Base-by-base conservation (phyloP, 2,888 invertebrate genomes). In the Erpobdella octoculata region DNA sequence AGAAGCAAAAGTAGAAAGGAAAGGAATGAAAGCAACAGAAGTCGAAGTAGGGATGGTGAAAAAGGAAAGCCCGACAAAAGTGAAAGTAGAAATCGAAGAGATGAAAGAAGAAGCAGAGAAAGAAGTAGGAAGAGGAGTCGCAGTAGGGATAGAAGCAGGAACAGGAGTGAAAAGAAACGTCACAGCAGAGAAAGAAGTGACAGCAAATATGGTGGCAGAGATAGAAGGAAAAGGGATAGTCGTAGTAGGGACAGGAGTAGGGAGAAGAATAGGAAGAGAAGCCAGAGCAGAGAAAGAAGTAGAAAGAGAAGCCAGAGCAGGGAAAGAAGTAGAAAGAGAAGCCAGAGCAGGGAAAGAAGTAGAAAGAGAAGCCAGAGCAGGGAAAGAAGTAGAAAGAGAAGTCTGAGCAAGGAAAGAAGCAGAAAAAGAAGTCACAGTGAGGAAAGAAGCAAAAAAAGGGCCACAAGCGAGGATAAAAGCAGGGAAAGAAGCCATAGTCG, bases 311-410 rank as follows among this genome's bases (percentile, higher is more conserved):
- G 15, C 31, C 12, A 33, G 8, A 21, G 25, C 28, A 38, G 33
- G 25, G 25, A n/a, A 35, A 1, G 31, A 53, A 31, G 15, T 5
- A 25, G 36, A 21, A 69, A n/a, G 2, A n/a, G 62, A n/a, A 28
- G n/a, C n/a, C 6, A 21, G 21, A 53, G 28, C 21, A 53, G 53
- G n/a, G 28, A 28, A 25, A 21, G 53, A 5, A 53, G 53, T 28
- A 70, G 61, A n/a, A 35, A 59, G 25, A 73, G 74, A 36, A 41
- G 71, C 8, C n/a, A 62, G 31, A 62, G 70, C 15, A n/a, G n/a
- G n/a, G 69, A 71, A 31, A 59, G 70, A 59, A 37, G 36, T 38
- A 33, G 71, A 15, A 8, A 31, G 18, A 69, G 35, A 33, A 48
- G 53, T 21, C 36, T 21, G 2, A 37, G 37, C 35, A 41, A 25